Evolutionary conservation across 23 tunicate genomes (phyloP), one percentile per base, ranked within the genome.

Genomic region (Ciona savignyi): DNA sequence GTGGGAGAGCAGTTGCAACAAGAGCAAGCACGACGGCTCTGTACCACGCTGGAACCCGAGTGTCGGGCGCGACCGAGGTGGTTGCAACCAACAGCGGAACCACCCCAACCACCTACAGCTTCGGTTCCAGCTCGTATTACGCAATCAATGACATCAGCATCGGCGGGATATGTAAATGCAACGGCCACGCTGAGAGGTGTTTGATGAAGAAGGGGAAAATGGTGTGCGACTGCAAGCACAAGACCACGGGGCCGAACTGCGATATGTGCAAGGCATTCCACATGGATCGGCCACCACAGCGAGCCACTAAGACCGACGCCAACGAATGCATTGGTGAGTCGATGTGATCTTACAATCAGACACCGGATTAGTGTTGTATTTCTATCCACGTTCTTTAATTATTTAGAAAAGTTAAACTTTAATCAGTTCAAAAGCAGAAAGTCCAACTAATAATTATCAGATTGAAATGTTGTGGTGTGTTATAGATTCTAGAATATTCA

Each of bases 181-280:
- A 89, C 62, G 96, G 96, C 21, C 96, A 89, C 67, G 96, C 85
- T 19, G 73, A 77, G 22, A 80, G 60, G 26, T 89, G 96, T 63
- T 20, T 67, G 19, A 34, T 33, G 62, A 74, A 73, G 33, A 75
- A 78, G 21, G 88, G 82, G 0, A 66, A 70, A n/a, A 29, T 78
- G 29, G 68, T 61, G 25, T 89, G 96, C 70, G 82, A 83, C 20
- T 89, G 96, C 34, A 33, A 67, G 24, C 96, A 89, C 74, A 83
- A 83, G 51, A 89, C 96, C 25, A 75, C 60, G 64, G 96, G 96
- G 0, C 61, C 70, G 26, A 79, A 89, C 71, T 89, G 96, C 42
- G 85, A 89, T 35, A 80, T 42, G 63, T 89, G 96, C 72, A 83
- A 78, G 62, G 68, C 89, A 0, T 74, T 73, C 51, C 74, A 74